A percentile compares a stretch with the other conserved stretches of the same genome.
Conservation (phyloP, 2,797 vertebrate species). For the Macropodus opercularis region DNA sequence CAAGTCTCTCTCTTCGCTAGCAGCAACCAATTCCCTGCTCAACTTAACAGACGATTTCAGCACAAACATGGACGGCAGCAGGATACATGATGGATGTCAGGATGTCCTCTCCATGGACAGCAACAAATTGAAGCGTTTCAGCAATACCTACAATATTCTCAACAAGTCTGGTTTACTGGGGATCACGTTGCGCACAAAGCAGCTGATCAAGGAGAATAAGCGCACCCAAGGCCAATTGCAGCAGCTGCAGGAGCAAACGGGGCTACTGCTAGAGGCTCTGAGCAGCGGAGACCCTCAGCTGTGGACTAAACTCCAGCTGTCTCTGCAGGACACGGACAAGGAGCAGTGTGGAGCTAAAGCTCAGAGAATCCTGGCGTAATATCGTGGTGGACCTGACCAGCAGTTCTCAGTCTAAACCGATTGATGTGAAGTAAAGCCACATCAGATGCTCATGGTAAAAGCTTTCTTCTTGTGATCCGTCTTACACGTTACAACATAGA, state of each 20-base stretch:
- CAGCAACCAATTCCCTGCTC: constrained; percentile 36
- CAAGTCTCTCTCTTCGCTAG: constrained; percentile 20
- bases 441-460: constrained; percentile 1
- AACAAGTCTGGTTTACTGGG: constrained; percentile 88
- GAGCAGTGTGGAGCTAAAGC: constrained; percentile 45
- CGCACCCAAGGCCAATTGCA: constrained; percentile 89
- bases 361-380: constrained; percentile 38
- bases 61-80: constrained; percentile 28
- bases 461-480: constrained; percentile 2
- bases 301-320: constrained; percentile 88
- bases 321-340: constrained; percentile 73
- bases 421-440: constrained; percentile 16
- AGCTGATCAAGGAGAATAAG: constrained; percentile 91
- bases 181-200: constrained; percentile 93
- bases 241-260: constrained; percentile 88
- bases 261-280: constrained; percentile 88
- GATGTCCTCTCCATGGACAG: constrained; percentile 54
- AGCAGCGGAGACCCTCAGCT: constrained; percentile 86
- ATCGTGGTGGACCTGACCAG: constrained; percentile 16
- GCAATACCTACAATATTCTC: constrained; percentile 91
- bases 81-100: constrained; percentile 33
- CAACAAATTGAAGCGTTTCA: constrained; percentile 88
- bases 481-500: neutral
- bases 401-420: constrained; percentile 18
- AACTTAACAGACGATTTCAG: constrained; percentile 44